These are phyloP conservation scores for Acanthosepion lycidas DNA, from an alignment of 2,888 invertebrate genomes.

Conservation along the genomic window DNA sequence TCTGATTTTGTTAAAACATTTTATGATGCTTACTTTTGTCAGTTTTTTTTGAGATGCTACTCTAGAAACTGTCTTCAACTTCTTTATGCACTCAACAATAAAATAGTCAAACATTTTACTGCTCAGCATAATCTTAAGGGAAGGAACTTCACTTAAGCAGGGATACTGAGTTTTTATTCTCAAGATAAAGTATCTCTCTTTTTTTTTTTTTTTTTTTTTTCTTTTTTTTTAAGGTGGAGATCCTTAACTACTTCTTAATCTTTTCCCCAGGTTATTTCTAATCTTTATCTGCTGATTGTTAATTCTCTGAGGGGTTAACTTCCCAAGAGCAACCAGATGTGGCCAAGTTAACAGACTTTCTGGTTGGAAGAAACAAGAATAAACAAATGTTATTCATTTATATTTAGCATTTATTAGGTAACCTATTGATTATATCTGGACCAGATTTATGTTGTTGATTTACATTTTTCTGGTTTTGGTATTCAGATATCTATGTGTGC, in stretches of 20 bases:
- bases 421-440: background rate
- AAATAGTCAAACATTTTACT: background rate
- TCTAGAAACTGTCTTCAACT: background rate
- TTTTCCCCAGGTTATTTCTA: background rate
- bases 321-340: constrained; percentile 16
- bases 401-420: background rate
- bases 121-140: background rate
- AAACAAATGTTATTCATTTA: background rate
- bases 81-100: background rate
- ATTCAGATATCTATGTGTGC: no score
- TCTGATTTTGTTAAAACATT: no score
- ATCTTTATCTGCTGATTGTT: background rate
- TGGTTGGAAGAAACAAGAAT: background rate
- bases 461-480: no score
- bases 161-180: background rate
- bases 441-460: background rate
- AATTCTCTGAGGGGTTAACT: background rate
- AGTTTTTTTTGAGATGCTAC: no score
- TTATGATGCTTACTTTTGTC: no score
- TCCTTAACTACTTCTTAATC: background rate
- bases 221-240: background rate
- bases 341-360: background rate
- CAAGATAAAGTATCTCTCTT: background rate
- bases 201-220: no score
- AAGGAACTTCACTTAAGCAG: background rate